Base-by-base conservation (phyloP, 1,140 invertebrate species). In the Pseudomyrmex pallidus region DNA sequence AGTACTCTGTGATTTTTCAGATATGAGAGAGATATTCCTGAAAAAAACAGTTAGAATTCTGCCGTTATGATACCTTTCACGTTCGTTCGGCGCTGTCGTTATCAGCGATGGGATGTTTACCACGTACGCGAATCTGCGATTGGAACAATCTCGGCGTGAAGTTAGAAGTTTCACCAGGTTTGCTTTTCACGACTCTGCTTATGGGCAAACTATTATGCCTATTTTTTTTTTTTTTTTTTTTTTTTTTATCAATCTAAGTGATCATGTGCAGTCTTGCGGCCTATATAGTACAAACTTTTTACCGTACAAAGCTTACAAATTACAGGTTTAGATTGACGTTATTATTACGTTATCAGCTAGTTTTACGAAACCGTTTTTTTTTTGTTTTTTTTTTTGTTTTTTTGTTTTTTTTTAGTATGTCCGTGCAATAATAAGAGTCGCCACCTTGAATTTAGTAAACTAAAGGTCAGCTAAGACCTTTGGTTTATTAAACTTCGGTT, bases 231-330 rank as follows among this genome's bases (percentile, higher is more conserved):
- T 54, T 80, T 35, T 7, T 35, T 35, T 7, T 35, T 35, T 35
- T 35, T 25, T 3, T 25, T 25, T n/a, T 80, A 78, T 86, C 85
- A 87, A 87, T 87, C 82, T 48, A 50, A 52, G 12, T 52, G 68
- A 86, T 87, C 62, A 4, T 59, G 73, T 87, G 83, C 64, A 87
- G 86, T 80, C 54, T 80, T 80, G 74, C 62, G 64, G 82, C 64
- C 59, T 83, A 87, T 73, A 50, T 77, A 77, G 68, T 83, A 80
- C 66, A 80, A 80, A 72, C 52, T 46, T 83, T 83, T 74, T 76
- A 83, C 67, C 22, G 48, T 87, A 86, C 67, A 84, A 66, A 87
- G 67, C 83, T 87, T 87, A 87, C 56, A 86, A 84, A 87, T 87
- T 87, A 87, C 61, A 3, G 44, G 61, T 82, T 87, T 87, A 87